These are phyloP conservation scores for Myzus persicae DNA, from an alignment of 1,140 invertebrate species.

Conservation along the genomic window DNA sequence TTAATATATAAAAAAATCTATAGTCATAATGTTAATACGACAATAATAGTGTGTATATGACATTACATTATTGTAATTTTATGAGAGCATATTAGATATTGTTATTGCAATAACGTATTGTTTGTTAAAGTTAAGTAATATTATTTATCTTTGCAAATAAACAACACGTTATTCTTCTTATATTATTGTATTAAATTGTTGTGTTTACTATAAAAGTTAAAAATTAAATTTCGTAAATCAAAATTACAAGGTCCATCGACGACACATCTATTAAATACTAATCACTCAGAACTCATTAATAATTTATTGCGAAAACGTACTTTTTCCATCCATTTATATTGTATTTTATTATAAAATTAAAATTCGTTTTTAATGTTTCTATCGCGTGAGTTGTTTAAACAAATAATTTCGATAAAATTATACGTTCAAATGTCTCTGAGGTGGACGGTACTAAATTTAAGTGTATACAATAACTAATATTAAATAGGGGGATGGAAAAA, in stretches of 20 bases:
- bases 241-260: neutral
- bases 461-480: too few relatives aligned
- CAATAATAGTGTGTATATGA: neutral
- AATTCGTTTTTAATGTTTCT: slow-evolving; percentile 34
- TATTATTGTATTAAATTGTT: neutral
- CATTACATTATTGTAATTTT: neutral
- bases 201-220: neutral
- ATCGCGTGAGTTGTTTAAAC: neutral
- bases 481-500: neutral
- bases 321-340: neutral
- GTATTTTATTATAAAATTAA: neutral
- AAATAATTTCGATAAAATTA: neutral
- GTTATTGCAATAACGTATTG: neutral
- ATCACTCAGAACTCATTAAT: neutral
- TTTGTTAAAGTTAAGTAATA: neutral
- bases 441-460: neutral
- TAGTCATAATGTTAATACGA: neutral
- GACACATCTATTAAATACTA: neutral
- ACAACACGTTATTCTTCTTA: neutral
- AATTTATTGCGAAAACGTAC: slow-evolving; percentile 10
- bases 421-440: neutral
- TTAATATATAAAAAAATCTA: neutral
- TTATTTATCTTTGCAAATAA: neutral
- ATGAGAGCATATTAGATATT: neutral
- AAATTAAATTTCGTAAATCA: neutral